A percentile compares a stretch with the other conserved stretches of the same genome.
Conservation (phyloP, 2,888 invertebrate genomes). For the Drosophila mercatorum region DNA sequence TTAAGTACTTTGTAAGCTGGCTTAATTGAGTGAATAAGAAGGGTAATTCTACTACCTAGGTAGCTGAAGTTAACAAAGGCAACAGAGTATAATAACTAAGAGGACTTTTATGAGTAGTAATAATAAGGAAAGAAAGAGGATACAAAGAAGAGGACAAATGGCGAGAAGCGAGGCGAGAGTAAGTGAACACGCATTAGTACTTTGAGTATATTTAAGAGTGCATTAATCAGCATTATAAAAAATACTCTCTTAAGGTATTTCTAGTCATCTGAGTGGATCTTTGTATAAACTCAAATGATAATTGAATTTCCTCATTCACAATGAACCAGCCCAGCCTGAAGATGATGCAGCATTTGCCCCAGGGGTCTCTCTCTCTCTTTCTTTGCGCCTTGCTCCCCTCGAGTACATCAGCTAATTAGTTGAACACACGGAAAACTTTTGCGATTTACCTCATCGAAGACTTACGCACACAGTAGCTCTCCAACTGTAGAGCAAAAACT, state of each 20-base stretch:
- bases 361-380: too few relatives aligned
- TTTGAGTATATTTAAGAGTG: neutral
- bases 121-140: too few relatives aligned
- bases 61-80: too few relatives aligned
- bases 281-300: neutral
- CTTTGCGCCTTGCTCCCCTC: neutral
- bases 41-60: neutral
- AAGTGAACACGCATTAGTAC: neutral
- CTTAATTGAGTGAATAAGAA: neutral
- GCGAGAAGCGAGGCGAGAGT: neutral
- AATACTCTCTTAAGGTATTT: too few relatives aligned
- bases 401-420: constrained; percentile 26
- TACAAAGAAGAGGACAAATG: too few relatives aligned
- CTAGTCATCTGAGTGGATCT: too few relatives aligned
- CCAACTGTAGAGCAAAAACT: constrained; percentile 41
- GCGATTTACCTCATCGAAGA: constrained; percentile 12
- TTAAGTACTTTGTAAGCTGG: neutral
- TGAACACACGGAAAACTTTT: constrained; percentile 10
- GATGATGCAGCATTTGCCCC: neutral
- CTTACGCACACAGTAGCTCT: constrained; percentile 32
- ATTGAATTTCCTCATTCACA: neutral
- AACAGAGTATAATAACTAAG: too few relatives aligned
- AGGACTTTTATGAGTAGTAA: too few relatives aligned
- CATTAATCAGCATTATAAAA: neutral
- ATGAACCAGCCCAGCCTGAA: neutral